Evolutionary conservation across 2,113 vertebrate species (phyloP).

Genomic region (Erpornis zantholeuca): DNA sequence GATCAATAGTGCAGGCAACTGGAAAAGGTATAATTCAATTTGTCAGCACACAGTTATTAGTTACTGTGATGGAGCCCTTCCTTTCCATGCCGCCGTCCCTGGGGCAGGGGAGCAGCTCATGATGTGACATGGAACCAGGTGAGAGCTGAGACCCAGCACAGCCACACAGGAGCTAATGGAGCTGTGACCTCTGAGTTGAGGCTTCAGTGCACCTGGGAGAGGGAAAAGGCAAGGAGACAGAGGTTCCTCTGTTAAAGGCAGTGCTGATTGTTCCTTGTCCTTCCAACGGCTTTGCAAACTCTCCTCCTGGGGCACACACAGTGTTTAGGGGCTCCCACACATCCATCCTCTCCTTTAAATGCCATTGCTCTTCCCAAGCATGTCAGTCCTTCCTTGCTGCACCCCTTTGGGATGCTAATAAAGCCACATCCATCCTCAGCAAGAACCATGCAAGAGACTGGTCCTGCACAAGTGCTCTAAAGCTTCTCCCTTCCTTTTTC

Average conservation of each 20-base stretch:
- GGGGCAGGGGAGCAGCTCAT: background rate
- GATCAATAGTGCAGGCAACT: constrained; percentile 48
- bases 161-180: background rate
- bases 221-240: background rate
- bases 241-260: background rate
- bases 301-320: background rate
- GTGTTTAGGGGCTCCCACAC: background rate
- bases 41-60: constrained; percentile 61
- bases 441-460: background rate
- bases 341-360: background rate
- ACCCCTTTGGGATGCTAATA: background rate
- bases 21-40: constrained; percentile 61
- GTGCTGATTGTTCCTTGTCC: rapidly evolving
- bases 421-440: background rate
- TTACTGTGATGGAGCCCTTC: constrained; percentile 56
- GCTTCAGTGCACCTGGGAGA: rapidly evolving
- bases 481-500: background rate
- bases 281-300: rapidly evolving
- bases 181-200: background rate
- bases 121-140: background rate
- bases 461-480: rapidly evolving
- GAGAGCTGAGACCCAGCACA: background rate
- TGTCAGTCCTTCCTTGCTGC: background rate
- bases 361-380: rapidly evolving
- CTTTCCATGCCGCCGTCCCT: background rate